phyloP scores from a whole-genome alignment of 2,113 vertebrate genomes.

The Trachemys scripta region DNA sequence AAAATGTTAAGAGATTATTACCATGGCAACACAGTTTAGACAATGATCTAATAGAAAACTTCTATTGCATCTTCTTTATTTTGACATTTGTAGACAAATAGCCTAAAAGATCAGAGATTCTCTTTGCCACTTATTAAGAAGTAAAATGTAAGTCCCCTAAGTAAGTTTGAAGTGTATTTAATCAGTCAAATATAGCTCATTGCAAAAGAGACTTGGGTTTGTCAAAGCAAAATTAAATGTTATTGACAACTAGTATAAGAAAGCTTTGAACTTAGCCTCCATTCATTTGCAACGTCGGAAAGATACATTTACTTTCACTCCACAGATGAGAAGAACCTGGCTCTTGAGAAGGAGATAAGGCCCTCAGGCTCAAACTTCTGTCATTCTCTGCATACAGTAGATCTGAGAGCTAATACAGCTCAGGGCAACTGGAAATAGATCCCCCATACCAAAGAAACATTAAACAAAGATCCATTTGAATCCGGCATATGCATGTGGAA shows the following conservation, averaged over 20 bases:
- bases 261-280: conserved; percentile 1
- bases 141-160: not conserved
- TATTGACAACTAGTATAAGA: not conserved
- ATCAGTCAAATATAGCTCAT: not conserved
- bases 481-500: not conserved
- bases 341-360: not conserved
- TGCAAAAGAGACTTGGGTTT: not conserved
- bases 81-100: not conserved
- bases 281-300: not conserved
- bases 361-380: not conserved
- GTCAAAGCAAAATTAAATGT: conserved; percentile 11
- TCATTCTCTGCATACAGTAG: not conserved
- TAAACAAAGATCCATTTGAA: not conserved
- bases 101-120: not conserved
- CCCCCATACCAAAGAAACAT: not conserved
- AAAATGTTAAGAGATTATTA: not conserved
- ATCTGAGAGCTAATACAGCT: not conserved
- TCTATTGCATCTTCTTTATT: not conserved
- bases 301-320: conserved; percentile 5
- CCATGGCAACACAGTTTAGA: not conserved
- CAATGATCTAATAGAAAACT: not conserved
- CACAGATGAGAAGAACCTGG: not conserved
- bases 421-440: not conserved
- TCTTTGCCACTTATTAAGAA: not conserved
- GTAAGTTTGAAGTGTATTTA: conserved; percentile 5